Conservation (phyloP, 1,140 invertebrate genomes). For the Micrasema longulum region DNA sequence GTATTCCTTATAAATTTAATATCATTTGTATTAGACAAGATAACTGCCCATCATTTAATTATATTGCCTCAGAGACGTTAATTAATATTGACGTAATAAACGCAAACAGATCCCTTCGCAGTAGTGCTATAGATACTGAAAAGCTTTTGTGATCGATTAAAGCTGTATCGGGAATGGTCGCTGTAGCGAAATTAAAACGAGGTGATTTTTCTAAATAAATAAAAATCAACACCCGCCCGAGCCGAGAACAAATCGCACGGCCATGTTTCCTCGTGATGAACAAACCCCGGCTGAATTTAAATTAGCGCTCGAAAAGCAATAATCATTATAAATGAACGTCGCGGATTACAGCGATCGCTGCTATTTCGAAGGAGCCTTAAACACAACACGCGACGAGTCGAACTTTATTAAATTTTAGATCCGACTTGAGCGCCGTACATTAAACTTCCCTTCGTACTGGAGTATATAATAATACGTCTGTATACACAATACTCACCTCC, state of each 20-base stretch:
- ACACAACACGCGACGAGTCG: conserved; percentile 41
- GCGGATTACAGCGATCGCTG: conserved; percentile 48
- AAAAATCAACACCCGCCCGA: conserved; percentile 42
- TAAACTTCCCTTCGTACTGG: conserved; percentile 4
- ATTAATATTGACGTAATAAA: conserved; percentile 44
- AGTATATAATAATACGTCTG: neutral
- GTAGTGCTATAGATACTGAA: conserved; percentile 11
- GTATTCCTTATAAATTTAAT: too few species aligned
- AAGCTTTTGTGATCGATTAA: conserved; percentile 36
- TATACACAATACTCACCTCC: conserved; percentile 5
- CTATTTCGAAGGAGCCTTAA: conserved; percentile 31
- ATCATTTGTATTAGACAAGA: too few species aligned
- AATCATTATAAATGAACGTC: conserved; percentile 54
- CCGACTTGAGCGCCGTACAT: conserved; percentile 19
- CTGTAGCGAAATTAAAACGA: conserved; percentile 40
- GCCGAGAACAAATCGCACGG: conserved; percentile 33
- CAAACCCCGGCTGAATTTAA: conserved; percentile 48
- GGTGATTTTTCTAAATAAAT: conserved; percentile 50
- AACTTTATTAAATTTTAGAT: conserved; percentile 50
- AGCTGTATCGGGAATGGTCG: conserved; percentile 3
- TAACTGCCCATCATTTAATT: too few species aligned
- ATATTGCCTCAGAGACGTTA: conserved; percentile 6
- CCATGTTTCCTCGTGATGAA: conserved; percentile 43
- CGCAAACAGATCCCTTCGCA: conserved; percentile 1
- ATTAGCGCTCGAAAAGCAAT: conserved; percentile 49